Conservation (phyloP, 2,113 vertebrate genomes). For the Thomomys bottae region DNA sequence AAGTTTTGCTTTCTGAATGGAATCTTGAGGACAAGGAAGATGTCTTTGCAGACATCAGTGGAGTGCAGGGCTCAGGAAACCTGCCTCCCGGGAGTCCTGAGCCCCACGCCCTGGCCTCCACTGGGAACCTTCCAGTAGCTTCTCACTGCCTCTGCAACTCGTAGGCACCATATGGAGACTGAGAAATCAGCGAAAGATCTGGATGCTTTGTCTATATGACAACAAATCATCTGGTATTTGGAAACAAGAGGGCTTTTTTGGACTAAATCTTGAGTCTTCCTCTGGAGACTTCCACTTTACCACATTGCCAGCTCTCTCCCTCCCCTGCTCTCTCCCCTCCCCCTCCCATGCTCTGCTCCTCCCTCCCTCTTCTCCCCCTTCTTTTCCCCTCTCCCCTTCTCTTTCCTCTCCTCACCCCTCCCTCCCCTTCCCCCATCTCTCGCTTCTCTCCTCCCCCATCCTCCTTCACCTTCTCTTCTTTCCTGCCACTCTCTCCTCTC, state of each 20-base stretch:
- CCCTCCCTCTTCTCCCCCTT: too few relatives aligned
- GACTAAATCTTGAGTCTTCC: neutral
- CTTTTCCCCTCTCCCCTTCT: too few relatives aligned
- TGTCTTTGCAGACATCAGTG: neutral
- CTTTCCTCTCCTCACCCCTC: too few relatives aligned
- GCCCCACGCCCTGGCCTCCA: neutral
- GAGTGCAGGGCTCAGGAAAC: neutral
- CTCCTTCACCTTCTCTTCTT: too few relatives aligned
- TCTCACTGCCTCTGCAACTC: neutral
- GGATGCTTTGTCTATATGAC: neutral
- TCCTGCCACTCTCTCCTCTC: too few relatives aligned
- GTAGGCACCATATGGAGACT: neutral
- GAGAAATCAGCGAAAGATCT: neutral
- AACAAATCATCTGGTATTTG: constrained; percentile 44
- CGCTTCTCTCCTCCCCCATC: too few relatives aligned
- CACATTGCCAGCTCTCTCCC: too few relatives aligned
- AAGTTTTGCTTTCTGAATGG: neutral
- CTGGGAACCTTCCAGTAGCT: neutral
- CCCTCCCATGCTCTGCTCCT: too few relatives aligned
- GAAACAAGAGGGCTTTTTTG: constrained; percentile 8
- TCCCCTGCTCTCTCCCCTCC: too few relatives aligned
- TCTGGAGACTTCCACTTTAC: neutral
- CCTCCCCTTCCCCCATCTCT: too few relatives aligned
- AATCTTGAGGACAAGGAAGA: neutral
- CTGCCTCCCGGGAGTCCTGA: neutral